Conservation (phyloP, 2,113 vertebrate species). For the Regulus satrapa region DNA sequence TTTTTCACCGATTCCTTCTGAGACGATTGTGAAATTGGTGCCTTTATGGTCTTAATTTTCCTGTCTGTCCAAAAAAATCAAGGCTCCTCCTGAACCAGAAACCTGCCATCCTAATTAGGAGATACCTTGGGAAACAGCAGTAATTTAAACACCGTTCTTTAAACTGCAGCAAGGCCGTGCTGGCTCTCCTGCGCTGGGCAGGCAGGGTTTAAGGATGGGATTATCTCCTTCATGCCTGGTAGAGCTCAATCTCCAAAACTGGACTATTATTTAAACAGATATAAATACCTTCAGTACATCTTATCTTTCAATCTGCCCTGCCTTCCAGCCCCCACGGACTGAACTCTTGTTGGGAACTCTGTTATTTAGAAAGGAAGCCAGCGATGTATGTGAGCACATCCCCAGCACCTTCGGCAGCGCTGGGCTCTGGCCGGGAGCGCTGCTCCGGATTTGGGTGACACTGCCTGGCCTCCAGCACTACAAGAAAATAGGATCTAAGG, state of each 20-base stretch:
- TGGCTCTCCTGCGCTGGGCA: neutral
- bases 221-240: slow-evolving; percentile 6
- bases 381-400: neutral
- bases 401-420: neutral
- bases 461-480: slow-evolving; percentile 28
- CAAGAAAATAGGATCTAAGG: slow-evolving; percentile 12
- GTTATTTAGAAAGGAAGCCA: neutral
- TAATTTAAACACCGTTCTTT: neutral
- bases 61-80: neutral
- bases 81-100: neutral
- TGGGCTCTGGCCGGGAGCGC: neutral
- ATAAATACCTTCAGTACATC: slow-evolving; percentile 33
- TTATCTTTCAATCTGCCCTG: slow-evolving; percentile 25
- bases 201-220: slow-evolving; percentile 3
- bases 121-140: neutral
- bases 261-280: slow-evolving; percentile 49
- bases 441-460: neutral
- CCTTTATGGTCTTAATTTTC: neutral
- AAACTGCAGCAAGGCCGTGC: neutral
- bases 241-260: slow-evolving; percentile 17
- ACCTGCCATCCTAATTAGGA: neutral
- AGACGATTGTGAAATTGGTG: neutral
- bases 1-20: neutral
- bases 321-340: slow-evolving; percentile 7
- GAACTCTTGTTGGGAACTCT: neutral